Conservation (phyloP, 64 coral and sea anemone genomes). For the Montipora foliosa region DNA sequence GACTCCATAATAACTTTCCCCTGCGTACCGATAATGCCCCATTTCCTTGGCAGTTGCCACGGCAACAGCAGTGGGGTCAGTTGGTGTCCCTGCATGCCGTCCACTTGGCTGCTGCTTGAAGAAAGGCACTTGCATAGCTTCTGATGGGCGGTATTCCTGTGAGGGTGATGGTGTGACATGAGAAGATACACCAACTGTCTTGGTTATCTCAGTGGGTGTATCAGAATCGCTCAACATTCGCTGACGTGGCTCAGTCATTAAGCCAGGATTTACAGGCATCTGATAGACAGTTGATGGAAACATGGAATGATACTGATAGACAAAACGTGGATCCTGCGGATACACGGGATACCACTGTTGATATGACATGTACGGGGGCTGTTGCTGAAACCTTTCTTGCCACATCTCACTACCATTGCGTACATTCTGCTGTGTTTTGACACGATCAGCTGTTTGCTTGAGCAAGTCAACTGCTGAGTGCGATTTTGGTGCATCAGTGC, state of each 20-base stretch:
- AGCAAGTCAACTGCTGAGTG: conserved; percentile 79
- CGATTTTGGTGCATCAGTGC: conserved; percentile 47
- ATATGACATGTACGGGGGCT: conserved; percentile 61
- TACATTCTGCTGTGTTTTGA: conserved; percentile 62
- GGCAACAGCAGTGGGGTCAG: conserved; percentile 91
- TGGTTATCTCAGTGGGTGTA: conserved; percentile 28
- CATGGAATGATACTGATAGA: conserved; percentile 82
- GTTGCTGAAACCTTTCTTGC: conserved; percentile 67
- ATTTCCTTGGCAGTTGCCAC: conserved; percentile 87
- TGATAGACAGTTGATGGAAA: conserved; percentile 78
- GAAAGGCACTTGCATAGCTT: conserved; percentile 49
- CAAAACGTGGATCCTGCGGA: conserved; percentile 80
- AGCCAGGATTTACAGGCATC: conserved; percentile 49
- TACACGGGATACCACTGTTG: conserved; percentile 91
- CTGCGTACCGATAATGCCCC: conserved; percentile 71
- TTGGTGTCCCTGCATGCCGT: conserved; percentile 69
- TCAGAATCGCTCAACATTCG: conserved; percentile 65
- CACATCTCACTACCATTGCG: conserved; percentile 58
- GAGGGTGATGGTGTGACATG: conserved; percentile 57
- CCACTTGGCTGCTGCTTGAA: conserved; percentile 38
- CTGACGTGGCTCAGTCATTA: conserved; percentile 32
- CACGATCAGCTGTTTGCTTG: conserved; percentile 86
- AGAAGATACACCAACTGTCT: conserved; percentile 22
- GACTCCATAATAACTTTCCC: conserved; percentile 83
- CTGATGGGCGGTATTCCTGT: conserved; percentile 29